A percentile compares a stretch with the other conserved stretches of the same genome.
Conservation (phyloP, 2,113 vertebrate genomes). For the Istiophorus platypterus region DNA sequence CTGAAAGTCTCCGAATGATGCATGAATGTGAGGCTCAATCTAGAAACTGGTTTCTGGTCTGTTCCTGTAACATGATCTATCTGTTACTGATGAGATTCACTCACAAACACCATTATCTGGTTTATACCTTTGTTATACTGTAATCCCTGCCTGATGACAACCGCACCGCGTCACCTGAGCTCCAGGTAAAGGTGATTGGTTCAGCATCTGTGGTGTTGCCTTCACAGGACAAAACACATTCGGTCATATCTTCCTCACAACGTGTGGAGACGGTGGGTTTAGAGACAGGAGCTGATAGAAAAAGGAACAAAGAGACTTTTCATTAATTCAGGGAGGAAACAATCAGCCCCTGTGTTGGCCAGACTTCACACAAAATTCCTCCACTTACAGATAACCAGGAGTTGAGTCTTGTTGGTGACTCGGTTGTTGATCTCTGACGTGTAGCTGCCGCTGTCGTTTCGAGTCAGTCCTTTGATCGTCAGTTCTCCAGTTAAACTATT, state of each 20-base stretch:
- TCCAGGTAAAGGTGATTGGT: neutral
- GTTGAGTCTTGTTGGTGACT: accelerated
- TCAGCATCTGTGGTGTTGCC: accelerated
- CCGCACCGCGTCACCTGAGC: accelerated
- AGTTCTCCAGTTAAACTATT: neutral
- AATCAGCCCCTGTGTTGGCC: neutral
- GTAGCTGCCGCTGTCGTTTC: slow-evolving; percentile 9
- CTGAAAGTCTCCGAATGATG: too few relatives aligned
- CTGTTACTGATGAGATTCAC: too few relatives aligned
- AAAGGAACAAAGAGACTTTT: neutral
- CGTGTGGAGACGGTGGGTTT: neutral
- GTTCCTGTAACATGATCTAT: too few relatives aligned
- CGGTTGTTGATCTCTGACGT: neutral
- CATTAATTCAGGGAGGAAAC: neutral
- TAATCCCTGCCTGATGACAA: accelerated
- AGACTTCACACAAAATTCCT: neutral
- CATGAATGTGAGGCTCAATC: too few relatives aligned
- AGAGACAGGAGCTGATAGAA: slow-evolving; percentile 9
- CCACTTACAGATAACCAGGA: slow-evolving; percentile 25
- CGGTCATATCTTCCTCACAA: neutral
- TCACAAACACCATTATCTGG: too few relatives aligned
- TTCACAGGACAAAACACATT: slow-evolving; percentile 21
- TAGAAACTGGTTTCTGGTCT: too few relatives aligned
- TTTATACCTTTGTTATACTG: neutral
- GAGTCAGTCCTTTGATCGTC: neutral